These are phyloP conservation scores for Apotomis turbidana DNA, from an alignment of 2,888 invertebrate genomes.

Conservation along the genomic window DNA sequence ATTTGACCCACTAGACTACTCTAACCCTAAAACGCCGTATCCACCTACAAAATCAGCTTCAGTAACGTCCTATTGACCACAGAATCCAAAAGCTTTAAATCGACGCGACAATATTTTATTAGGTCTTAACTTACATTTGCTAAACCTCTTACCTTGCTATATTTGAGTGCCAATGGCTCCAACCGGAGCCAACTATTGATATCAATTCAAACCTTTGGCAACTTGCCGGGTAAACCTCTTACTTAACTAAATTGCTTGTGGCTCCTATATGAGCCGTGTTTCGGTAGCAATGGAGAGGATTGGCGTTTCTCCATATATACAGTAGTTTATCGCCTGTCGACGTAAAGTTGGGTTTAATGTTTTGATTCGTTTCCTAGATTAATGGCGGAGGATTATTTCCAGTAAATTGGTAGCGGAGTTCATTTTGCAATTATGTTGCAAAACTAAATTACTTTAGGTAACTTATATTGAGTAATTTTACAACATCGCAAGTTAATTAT, in stretches of 20 bases:
- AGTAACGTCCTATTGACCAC: neutral
- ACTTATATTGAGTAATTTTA: neutral
- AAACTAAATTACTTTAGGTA: neutral
- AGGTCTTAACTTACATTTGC: slow-evolving; percentile 27
- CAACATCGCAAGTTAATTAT: neutral
- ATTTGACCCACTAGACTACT: slow-evolving; percentile 16
- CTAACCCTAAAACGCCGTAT: neutral
- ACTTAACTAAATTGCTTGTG: neutral
- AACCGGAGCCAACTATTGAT: neutral
- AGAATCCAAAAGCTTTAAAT: slow-evolving; percentile 5
- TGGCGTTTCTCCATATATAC: neutral
- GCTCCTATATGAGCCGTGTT: neutral
- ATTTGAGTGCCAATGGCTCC: slow-evolving; percentile 5
- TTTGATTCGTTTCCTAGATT: slow-evolving; percentile 6
- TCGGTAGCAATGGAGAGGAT: neutral
- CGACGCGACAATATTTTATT: slow-evolving; percentile 36
- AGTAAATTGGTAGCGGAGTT: neutral
- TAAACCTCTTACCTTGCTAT: slow-evolving; percentile 22
- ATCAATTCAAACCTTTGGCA: slow-evolving; percentile 2
- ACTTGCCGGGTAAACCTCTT: slow-evolving; percentile 2
- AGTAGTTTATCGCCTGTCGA: slow-evolving; percentile 18
- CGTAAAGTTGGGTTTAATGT: slow-evolving; percentile 7
- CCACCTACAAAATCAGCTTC: neutral
- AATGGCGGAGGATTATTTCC: slow-evolving; percentile 7
- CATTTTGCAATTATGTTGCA: neutral